Evolutionary conservation across 2,888 invertebrate species (phyloP), one percentile per base, ranked within the genome.

Genomic region (Heliconius ethilla): DNA sequence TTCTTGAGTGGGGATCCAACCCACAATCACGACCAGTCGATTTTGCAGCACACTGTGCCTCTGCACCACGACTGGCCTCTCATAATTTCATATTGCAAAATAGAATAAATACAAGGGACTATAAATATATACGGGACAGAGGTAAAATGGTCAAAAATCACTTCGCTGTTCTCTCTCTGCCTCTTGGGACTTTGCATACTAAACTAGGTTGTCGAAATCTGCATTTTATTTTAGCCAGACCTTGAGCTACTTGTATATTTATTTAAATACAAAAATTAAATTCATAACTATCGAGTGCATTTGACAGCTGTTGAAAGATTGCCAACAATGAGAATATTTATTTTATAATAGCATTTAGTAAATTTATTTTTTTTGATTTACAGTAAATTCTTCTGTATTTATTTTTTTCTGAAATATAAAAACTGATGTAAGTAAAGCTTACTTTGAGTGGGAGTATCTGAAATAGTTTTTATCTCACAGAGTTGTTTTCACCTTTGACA

Each of bases 401-500:
- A 45, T 45, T 11, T 51, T 51, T 51, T 18, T 18, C 18, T 45
- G 1, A n/a, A 55, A 55, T 55, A 10, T n/a, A 55, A 22, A 55
- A 22, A 55, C 18, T 1, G 13, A 40, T 40, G 13, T n/a, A n/a
- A 67, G n/a, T 25, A 62, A 11, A 67, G 13, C 25, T 37, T 22
- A 37, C 37, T 69, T 69, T 69, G 22, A 40, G 25, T 25, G 22
- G 5, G 11, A 25, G 6, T 67, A 6, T n/a, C 10, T 15, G 7
- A 51, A 66, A 66, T n/a, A 67, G n/a, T 37, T 67, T 37, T 37
- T 59, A 15, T 73, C 25, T 62, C 29, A 62, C 37, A 29, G 70
- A 82, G 81, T 70, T 81, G 81, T 80, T 80, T 75, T 62, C 77
- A 87, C 86, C 87, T 85, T 79, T 84, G 87, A 82, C 87, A 86